Conservation (phyloP, 1,140 invertebrate species). For the Papilio aristodemus region DNA sequence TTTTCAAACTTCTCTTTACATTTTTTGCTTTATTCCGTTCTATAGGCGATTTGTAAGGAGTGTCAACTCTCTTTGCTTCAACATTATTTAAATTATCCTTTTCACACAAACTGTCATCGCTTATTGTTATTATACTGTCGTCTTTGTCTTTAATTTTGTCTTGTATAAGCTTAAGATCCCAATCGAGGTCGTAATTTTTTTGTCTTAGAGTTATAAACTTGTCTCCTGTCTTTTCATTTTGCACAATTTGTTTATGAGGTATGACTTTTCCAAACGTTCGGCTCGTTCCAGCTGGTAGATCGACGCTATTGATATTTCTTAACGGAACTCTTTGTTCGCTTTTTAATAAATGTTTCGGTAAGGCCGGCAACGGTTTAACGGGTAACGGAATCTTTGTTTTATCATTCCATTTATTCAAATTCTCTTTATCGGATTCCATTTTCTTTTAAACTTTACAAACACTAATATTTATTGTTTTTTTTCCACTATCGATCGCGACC, state of each 20-base stretch:
- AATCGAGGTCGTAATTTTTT: constrained; percentile 51
- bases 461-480: constrained; percentile 32
- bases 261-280: constrained; percentile 28
- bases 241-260: constrained; percentile 33
- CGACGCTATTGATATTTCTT: constrained; percentile 46
- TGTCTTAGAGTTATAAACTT: constrained; percentile 54
- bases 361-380: constrained; percentile 49
- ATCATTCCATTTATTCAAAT: constrained; percentile 38
- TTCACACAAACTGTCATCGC: constrained; percentile 39
- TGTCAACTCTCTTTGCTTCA: constrained; percentile 39
- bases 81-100: constrained; percentile 35
- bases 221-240: constrained; percentile 40
- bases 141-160: constrained; percentile 39
- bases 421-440: constrained; percentile 62
- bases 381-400: constrained; percentile 61
- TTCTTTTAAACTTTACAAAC: constrained; percentile 28
- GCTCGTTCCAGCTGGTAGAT: constrained; percentile 43
- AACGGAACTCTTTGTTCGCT: constrained; percentile 51
- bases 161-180: constrained; percentile 52
- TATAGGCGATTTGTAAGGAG: constrained; percentile 46
- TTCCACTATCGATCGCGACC: constrained; percentile 46
- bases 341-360: constrained; percentile 51
- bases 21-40: constrained; percentile 55
- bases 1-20: constrained; percentile 65
- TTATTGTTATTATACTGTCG: constrained; percentile 44